Base-by-base conservation (phyloP, 2,888 invertebrate genomes). In the Coremacera marginata region DNA sequence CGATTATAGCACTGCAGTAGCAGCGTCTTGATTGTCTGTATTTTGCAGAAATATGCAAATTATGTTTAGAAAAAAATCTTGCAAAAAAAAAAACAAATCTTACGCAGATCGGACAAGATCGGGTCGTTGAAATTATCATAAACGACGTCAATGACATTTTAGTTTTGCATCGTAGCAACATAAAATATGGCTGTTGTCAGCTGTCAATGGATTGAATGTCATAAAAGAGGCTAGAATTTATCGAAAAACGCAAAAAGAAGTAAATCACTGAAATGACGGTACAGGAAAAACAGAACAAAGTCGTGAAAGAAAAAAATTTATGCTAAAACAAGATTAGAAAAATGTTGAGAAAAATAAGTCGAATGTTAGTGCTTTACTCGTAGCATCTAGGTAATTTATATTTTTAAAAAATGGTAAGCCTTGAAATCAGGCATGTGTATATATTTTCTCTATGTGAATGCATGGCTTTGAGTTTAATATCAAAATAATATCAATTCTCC, bases 101-200 rank as follows among this genome's bases (percentile, higher is more conserved):
- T 8, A 34, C 44, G 73, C 31, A 63, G 73, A 73, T 63, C 73
- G 73, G 31, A 55, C 57, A 22, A 71, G 71, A 62, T 73, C 72
- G 51, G 22, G n/a, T 5, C 44, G 72, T 16, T 31, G 52, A 57
- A 73, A 73, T 73, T 63, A 73, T 73, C 73, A 73, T 73, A 63
- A 63, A 73, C 62, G 73, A 63, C 73, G 73, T 73, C 73, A 73
- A 73, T 49, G 51, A 63, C 73, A 44, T 63, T 73, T 73, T 31
- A 62, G 62, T 49, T 25, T 31, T 60, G 34, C 55, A 55, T 55
- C 27, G 55, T n/a, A 19, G 44, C 71, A 25, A 51, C 11, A 44
- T 60, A 11, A 62, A 72, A 37, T 25, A 31, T 57, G 57, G 51
- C 4, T 19, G 27, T 49, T 63, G 63, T 62, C 72, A 25, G 14